Evolutionary conservation across 2,113 vertebrate genomes (phyloP), one percentile per base, ranked within the genome.

Genomic region (Cyanistes caeruleus): DNA sequence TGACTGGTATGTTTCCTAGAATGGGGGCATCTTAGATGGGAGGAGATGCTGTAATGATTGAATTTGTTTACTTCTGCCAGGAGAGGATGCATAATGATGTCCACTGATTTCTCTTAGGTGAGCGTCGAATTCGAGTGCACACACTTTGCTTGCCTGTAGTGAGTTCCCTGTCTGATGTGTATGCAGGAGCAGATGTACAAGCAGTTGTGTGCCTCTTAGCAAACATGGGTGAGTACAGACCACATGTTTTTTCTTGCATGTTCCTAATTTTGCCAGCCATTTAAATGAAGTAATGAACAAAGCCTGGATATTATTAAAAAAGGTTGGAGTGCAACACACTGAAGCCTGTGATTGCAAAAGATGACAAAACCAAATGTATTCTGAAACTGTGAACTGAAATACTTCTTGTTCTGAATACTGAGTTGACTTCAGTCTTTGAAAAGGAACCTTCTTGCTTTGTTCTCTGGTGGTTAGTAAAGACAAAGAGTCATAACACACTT

Each of bases 81-180:
- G n/a, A 30, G 31, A 21, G 69, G 14, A 9, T 78, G 31, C n/a
- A 9, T 55, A 44, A 53, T 65, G 27, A 11, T 67, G 43, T 79
- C 27, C 72, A 24, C 23, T 92, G 13, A 4, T 63, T 75, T 75
- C 90, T 80, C 15, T 33, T 87, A 99, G 99, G 99, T 64, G 99
- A 99, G 76, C 98, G 99, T 74, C 98, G 99, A 33, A 99, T 99
- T 95, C 94, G 99, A 70, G 99, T 99, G 53, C 99, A 99, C 70
- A 99, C 99, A 0, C 98, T 99, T 65, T 99, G 99, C 96, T 98
- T 99, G 97, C 99, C 99, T 0, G 99, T 99, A 74, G 99, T 99
- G 33, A 99, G 81, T 94, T 99, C 99, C 17, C 96, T 99, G 89
- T 97, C 98, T 52, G 99, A 99, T 30, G 98, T 99, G 23, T 99